Percentiles rank a stretch among this genome's conserved stretches.
phyloP scores from a whole-genome alignment of 2,113 vertebrate species.

The Reinhardtius hippoglossoides region DNA sequence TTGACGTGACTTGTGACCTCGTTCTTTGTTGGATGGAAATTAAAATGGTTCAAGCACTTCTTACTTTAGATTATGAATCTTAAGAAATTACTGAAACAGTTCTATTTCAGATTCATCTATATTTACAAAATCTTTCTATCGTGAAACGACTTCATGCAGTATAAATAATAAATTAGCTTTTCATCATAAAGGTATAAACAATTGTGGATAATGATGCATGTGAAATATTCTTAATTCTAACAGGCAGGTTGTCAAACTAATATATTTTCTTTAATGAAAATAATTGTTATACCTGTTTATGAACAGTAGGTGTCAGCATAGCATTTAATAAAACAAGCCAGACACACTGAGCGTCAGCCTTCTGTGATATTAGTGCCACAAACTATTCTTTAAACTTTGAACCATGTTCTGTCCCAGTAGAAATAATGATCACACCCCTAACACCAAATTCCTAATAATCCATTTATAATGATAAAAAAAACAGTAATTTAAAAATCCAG shows the following conservation, averaged over 20 bases:
- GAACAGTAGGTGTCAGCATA: slow-evolving; percentile 71
- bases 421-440: not conserved
- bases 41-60: not conserved
- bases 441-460: not conserved
- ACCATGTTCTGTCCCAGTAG: not conserved
- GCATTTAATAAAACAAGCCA: slow-evolving; percentile 15
- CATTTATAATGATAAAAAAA: not conserved
- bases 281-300: not conserved
- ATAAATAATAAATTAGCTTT: not conserved
- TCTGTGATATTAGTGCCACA: not conserved
- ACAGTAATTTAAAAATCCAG: not conserved
- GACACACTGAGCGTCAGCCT: not conserved
- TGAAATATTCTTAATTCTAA: too few relatives aligned
- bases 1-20: not conserved
- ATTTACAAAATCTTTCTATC: too few relatives aligned
- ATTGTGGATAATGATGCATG: too few relatives aligned
- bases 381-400: too few relatives aligned
- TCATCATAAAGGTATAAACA: too few relatives aligned
- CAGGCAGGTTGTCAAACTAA: too few relatives aligned
- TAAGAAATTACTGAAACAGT: too few relatives aligned
- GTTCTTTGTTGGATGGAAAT: not conserved
- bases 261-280: not conserved
- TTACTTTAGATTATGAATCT: not conserved
- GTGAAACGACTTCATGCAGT: too few relatives aligned
- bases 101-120: too few relatives aligned